Base-by-base conservation (phyloP, 2,113 vertebrate genomes). In the Xenopus laevis region DNA sequence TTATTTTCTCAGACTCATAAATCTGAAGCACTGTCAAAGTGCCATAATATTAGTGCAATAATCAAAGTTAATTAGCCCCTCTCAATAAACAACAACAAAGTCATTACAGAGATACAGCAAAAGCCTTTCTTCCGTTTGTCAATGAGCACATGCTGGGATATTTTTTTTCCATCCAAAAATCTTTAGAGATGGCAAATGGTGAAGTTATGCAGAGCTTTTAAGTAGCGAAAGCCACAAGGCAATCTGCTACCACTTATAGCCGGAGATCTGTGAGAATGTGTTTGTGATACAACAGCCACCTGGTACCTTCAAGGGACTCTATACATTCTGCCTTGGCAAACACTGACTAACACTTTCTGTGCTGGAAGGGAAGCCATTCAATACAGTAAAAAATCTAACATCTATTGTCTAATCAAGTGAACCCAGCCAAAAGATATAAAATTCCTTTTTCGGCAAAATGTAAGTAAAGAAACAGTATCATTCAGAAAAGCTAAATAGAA, bases 41-140 rank as follows among this genome's bases (percentile, higher is more conserved):
- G 90, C 92, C 88, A 94, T 89, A 95, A 97, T 96, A 97, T 98
- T 98, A 98, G 94, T 91, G 90, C 90, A 96, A 97, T 98, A 96
- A 97, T 99, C 94, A 96, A 94, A 95, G 95, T 95, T 96, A 97
- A 98, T 98, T 98, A 99, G 95, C 89, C 88, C 85, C 82, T 86
- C 84, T 87, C 84, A 88, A 89, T 91, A 91, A 90, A 87, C 84
- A 92, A 92, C 90, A 93, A 92, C 86, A 88, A 87, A 88, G 86
- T 85, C 85, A 89, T 92, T 89, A 89, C 82, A 88, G 85, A 88
- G 86, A 90, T 58, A 79, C 83, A 85, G 5, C 80, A 82, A 89
- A 84, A 84, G 83, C 82, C 81, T 82, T 87, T 80, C 82, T 88
- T 80, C 62, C 65, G 84, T 82, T 83, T 81, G 80, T 74, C 80